A percentile compares a stretch with the other conserved stretches of the same genome.
Conservation (phyloP, 2,113 vertebrate genomes). For the Daboia siamensis region DNA sequence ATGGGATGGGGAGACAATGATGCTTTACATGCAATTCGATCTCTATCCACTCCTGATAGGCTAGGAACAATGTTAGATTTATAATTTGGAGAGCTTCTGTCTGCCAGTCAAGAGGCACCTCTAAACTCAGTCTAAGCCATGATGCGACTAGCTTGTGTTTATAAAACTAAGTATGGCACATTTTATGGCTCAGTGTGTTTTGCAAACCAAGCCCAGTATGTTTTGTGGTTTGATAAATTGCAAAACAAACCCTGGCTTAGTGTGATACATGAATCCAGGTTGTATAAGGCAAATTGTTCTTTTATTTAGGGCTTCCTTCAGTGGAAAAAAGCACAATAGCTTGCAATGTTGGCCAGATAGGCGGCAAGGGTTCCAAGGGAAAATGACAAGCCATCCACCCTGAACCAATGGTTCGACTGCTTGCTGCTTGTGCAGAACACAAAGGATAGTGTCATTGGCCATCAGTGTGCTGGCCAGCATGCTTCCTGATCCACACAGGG, state of each 20-base stretch:
- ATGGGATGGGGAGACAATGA: not conserved
- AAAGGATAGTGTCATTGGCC: conserved; percentile 13
- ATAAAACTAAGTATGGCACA: not conserved
- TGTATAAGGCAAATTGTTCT: not conserved
- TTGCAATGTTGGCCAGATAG: not conserved
- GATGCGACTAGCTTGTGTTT: not conserved
- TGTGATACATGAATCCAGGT: not conserved
- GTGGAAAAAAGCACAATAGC: not conserved
- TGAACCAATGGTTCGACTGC: not conserved
- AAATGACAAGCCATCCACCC: not conserved
- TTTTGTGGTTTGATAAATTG: not conserved
- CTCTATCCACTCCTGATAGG: not conserved
- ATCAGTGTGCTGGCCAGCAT: conserved; percentile 3
- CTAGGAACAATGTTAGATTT: not conserved
- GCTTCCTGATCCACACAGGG: conserved; percentile 3
- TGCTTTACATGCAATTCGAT: not conserved
- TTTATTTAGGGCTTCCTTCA: not conserved
- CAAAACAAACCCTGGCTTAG: not conserved
- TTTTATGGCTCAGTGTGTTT: not conserved
- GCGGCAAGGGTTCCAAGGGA: not conserved
- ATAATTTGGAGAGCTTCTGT: not conserved
- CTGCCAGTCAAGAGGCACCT: not conserved
- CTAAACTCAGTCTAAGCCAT: not conserved
- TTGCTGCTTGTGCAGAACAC: not conserved
- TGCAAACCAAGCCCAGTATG: not conserved